phyloP scores from a whole-genome alignment of 92 coral and sea anemone species.

The Porites lobata region DNA sequence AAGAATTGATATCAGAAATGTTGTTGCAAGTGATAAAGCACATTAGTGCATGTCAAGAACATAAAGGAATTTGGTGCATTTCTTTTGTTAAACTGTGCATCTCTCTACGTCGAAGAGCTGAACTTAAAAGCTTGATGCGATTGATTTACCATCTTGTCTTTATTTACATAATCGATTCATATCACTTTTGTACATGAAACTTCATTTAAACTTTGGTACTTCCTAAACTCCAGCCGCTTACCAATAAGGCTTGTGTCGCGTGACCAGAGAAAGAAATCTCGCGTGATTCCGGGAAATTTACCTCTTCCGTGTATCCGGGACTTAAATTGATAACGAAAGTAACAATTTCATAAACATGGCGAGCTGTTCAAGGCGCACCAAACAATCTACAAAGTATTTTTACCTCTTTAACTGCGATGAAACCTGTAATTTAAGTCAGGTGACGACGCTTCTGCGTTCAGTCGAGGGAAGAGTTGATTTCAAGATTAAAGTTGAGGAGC shows the following conservation, averaged over 20 bases:
- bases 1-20: too few species aligned
- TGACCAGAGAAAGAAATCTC: neutral
- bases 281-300: neutral
- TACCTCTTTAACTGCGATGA: constrained; percentile 76
- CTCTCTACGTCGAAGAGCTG: too few species aligned
- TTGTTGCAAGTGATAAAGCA: too few species aligned
- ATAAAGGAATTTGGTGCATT: too few species aligned
- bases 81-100: too few species aligned
- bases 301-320: neutral
- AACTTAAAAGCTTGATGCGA: too few species aligned
- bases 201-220: neutral
- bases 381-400: neutral
- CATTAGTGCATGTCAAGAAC: too few species aligned
- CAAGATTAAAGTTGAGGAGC: constrained; percentile 19
- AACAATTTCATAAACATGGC: constrained; percentile 11
- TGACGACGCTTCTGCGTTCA: constrained; percentile 47
- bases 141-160: too few species aligned
- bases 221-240: neutral
- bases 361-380: neutral
- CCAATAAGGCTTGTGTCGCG: neutral
- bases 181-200: too few species aligned
- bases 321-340: neutral
- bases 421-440: constrained; percentile 56
- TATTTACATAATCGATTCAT: too few species aligned
- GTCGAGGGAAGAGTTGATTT: constrained; percentile 40